Evolutionary conservation across 2,888 invertebrate species (phyloP), one percentile per base, ranked within the genome.

Genomic region (Augochlorella aurata): DNA sequence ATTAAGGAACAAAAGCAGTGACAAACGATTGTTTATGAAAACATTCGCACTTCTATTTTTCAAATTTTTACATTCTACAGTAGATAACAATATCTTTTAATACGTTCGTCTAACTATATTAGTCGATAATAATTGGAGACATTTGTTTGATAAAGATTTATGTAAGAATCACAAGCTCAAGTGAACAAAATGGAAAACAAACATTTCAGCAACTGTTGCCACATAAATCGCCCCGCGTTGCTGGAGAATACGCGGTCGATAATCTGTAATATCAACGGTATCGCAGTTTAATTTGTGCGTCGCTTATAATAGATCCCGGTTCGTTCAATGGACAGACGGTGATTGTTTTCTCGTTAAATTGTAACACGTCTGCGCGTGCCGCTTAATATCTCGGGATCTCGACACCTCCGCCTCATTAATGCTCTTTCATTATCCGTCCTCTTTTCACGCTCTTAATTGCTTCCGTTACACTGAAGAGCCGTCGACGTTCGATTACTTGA

Each of bases 281-380:
- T 16, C 14, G 14, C 58, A 24, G 24, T 58, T 58, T 38, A 18
- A 29, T 61, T 16, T 18, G 2, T 18, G 61, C 61, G 18, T 29
- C 8, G 61, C 8, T 14, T 29, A 61, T 29, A 61, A 61, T 9
- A 18, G 9, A 45, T 44, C 12, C 9, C 24, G 24, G 47, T 47
- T 49, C 4, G 8, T 45, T 2, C 45, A 44, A 21, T n/a, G 14
- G 21, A 45, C 66, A 49, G 44, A 71, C 24, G n/a, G 24, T 16
- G 18, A 65, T 70, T 24, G 71, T 76, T 76, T 44, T 24, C 70
- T 29, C 61, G 44, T 50, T 49, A 61, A 58, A 71, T 50, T 38
- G 61, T 45, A 29, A 63, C 47, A n/a, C 44, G 44, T 49, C 71
- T 29, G 38, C n/a, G 16, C 16, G 2, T 16, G 47, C 47, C 49